Base-by-base conservation (phyloP, 2,797 vertebrate species). In the Nyctalus aviator region DNA sequence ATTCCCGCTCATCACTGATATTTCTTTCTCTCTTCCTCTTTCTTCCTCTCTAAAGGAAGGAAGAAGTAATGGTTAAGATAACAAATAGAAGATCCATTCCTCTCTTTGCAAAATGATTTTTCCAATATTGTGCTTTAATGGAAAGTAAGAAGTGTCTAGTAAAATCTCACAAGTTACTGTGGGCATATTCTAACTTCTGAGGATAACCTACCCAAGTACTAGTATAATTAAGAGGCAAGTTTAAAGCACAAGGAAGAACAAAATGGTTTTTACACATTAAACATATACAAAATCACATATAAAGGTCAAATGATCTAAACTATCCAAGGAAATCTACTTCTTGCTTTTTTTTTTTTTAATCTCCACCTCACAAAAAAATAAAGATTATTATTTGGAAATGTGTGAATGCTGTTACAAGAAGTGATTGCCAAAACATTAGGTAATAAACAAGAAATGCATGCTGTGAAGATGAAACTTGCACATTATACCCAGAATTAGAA, bases 81-180 rank as follows among this genome's bases (percentile, higher is more conserved):
- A 91, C 69, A 96, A 93, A 97, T 92, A 94, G 96, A 93, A 97
- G 46, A 87, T 93, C 84, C 88, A 12, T 93, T 89, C 81, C 64
- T 95, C 96, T 96, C 94, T 13, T 93, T 93, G 82, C 64, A 88
- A 98, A 89, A 57, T 68, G 92, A 3, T 95, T 97, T 95, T 96
- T 95, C 91, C 95, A 71, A 94, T 95, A 95, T 93, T 86, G 44
- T 20, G 4, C 6, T 3, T 88, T 66, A 71, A 32, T 93, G 46
- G 59, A 92, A 93, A 37, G 87, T 77, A 41, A 88, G 85, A 94
- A n/a, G n/a, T 76, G 32, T 91, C 93, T 90, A 94, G 84, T 64
- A 92, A 85, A 95, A 62, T 76, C 21, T 59, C 88, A 50, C 30
- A 41, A 30, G 5, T 6, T 37, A 32, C 83, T 88, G 7, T 68